These are phyloP conservation scores for Rhagium mordax DNA, from an alignment of 2,888 invertebrate species.

Conservation along the genomic window DNA sequence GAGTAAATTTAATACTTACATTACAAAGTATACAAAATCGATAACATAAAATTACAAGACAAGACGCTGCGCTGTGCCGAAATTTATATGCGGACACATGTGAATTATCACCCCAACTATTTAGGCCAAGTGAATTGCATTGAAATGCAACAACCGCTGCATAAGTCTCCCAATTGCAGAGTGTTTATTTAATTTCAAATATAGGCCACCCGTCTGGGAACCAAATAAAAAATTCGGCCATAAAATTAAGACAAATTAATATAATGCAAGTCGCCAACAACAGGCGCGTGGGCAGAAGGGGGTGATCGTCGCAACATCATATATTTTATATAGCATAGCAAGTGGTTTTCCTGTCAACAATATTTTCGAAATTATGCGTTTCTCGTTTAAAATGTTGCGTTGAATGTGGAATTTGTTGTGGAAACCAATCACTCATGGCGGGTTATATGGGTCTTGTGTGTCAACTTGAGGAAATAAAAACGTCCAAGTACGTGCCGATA, in stretches of 20 bases:
- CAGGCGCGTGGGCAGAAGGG: background rate
- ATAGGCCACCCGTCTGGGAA: conserved; percentile 50
- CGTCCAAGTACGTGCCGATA: background rate
- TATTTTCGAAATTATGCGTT: background rate
- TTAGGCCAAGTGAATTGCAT: conserved; percentile 8
- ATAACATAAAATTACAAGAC: too few relatives aligned
- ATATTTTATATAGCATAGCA: too few relatives aligned
- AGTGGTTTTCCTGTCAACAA: too few relatives aligned
- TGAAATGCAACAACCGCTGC: conserved; percentile 22
- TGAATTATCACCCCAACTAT: background rate
- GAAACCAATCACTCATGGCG: background rate
- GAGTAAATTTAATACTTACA: too few relatives aligned
- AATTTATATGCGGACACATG: background rate
- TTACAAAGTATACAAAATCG: too few relatives aligned
- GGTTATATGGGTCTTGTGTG: background rate
- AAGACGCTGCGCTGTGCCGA: too few relatives aligned
- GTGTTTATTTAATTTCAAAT: conserved; percentile 47
- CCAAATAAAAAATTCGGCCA: conserved; percentile 46
- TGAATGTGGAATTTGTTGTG: background rate
- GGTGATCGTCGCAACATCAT: too few relatives aligned
- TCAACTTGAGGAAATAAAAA: background rate
- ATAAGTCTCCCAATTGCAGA: conserved; percentile 38
- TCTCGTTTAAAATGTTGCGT: background rate
- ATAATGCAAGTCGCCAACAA: background rate
- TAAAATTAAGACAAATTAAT: conserved; percentile 29